Evolutionary conservation across 2,888 invertebrate genomes (phyloP).

Genomic region (Tetheella fluctuosa): DNA sequence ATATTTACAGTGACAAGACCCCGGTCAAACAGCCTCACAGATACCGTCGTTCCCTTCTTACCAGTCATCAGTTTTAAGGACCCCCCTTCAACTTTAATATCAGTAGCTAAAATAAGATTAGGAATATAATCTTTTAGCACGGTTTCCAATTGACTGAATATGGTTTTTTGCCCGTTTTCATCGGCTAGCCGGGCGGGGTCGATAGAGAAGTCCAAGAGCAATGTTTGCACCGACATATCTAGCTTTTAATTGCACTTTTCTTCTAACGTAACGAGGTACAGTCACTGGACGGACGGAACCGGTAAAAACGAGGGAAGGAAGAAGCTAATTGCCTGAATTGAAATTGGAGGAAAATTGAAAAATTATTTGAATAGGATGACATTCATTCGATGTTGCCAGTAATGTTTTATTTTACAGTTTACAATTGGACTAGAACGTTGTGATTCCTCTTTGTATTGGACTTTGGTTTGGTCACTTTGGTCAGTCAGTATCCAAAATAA

Average conservation of each 20-base stretch:
- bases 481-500: too few relatives aligned
- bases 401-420: too few relatives aligned
- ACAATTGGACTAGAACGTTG: too few relatives aligned
- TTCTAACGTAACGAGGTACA: slow-evolving; percentile 34
- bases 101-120: slow-evolving; percentile 87
- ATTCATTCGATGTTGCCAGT: neutral
- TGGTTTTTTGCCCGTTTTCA: slow-evolving; percentile 85
- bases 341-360: slow-evolving; percentile 1
- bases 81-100: slow-evolving; percentile 88
- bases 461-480: too few relatives aligned
- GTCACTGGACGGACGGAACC: slow-evolving; percentile 58
- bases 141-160: slow-evolving; percentile 87
- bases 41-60: slow-evolving; percentile 87
- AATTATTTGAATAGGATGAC: neutral
- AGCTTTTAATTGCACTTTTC: slow-evolving; percentile 32
- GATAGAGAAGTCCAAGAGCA: slow-evolving; percentile 91
- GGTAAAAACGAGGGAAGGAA: slow-evolving; percentile 39
- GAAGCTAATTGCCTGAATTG: slow-evolving; percentile 15
- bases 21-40: slow-evolving; percentile 88
- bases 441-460: too few relatives aligned
- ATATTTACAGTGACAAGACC: slow-evolving; percentile 92
- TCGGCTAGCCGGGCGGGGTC: slow-evolving; percentile 87
- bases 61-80: slow-evolving; percentile 88
- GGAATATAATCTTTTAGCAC: slow-evolving; percentile 89
- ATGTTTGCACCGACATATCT: slow-evolving; percentile 91